Evolutionary conservation across 2,797 vertebrate species (phyloP), one percentile per base, ranked within the genome.

Genomic region (Scleropages formosus): DNA sequence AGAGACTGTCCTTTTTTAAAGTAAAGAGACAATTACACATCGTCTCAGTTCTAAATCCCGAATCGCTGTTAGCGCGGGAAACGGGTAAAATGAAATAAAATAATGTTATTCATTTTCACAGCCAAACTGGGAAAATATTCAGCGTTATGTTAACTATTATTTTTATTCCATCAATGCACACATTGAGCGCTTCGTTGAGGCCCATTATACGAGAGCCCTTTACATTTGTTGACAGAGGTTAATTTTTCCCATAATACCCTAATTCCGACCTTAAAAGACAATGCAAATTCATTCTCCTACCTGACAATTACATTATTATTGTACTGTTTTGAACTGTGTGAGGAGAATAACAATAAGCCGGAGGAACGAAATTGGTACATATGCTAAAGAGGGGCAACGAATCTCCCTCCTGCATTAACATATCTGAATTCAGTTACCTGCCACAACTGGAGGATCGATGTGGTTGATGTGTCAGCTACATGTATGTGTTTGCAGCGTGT

Each of bases 361-460:
- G 80, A 77, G 56, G 16, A 59, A 75, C 70, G 86, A 82, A 79
- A 88, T 84, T 85, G 84, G 86, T 85, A 83, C 77, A 63, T 75
- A 80, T 80, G 77, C 84, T 84, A 88, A 85, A 87, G 86, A 88
- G 86, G 85, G 81, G 68, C 65, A 67, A 76, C 80, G 81, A 79
- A 76, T 74, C 67, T 67, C 44, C 76, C 61, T 83, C 76, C 47
- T 72, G 66, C 20, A 86, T 92, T 92, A 91, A 89, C 90, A 92
- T 92, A 92, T 93, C 89, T 91, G 88, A 91, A 92, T 90, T 90
- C 90, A 80, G 84, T 85, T 86, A 87, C 82, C 83, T 60, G 79
- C 81, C 73, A 86, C 88, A 92, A 91, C 89, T 86, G 84, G 88
- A 83, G 90, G 90, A 75, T 91, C 90, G 90, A 77, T 85, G 82